A percentile compares a stretch with the other conserved stretches of the same genome.
These are phyloP conservation scores for Syrrhaptes paradoxus DNA, from an alignment of 2,113 vertebrate genomes.

Conservation along the genomic window DNA sequence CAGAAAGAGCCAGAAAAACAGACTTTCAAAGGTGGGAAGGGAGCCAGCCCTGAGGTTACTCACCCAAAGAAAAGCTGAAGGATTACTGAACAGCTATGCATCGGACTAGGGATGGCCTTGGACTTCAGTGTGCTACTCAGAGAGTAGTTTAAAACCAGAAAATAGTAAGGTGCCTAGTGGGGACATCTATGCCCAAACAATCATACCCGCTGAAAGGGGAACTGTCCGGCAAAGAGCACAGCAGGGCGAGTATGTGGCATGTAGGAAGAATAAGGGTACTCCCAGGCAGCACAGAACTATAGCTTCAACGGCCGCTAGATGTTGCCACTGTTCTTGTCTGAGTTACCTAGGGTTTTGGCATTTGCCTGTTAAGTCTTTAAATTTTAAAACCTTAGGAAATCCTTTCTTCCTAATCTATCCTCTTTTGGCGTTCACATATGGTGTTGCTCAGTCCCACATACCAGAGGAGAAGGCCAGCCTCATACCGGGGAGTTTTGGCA, in stretches of 20 bases:
- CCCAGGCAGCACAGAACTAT: not conserved
- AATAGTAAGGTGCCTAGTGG: not conserved
- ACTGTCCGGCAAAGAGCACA: not conserved
- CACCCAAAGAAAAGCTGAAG: not conserved
- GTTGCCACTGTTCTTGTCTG: slow-evolving; percentile 27
- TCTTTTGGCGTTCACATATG: not conserved
- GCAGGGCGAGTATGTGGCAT: not conserved
- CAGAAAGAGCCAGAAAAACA: slow-evolving; percentile 12
- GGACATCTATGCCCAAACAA: not conserved
- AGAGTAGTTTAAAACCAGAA: not conserved
- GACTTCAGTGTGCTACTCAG: not conserved
- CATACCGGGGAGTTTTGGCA: slow-evolving; percentile 9
- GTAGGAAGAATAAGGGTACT: not conserved
- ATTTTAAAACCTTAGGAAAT: slow-evolving; percentile 46
- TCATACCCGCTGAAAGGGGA: not conserved
- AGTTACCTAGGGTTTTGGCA: not conserved
- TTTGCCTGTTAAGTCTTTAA: not conserved
- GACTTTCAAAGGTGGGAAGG: not conserved
- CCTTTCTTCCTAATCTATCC: slow-evolving; percentile 42
- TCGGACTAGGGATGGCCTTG: not conserved
- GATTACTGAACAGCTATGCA: not conserved
- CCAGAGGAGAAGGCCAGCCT: not conserved
- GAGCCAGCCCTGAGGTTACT: not conserved
- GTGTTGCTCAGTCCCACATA: not conserved
- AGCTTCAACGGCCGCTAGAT: slow-evolving; percentile 40